Base-by-base conservation (phyloP, 1,140 invertebrate species). In the Thalassaphorura encarpata region DNA sequence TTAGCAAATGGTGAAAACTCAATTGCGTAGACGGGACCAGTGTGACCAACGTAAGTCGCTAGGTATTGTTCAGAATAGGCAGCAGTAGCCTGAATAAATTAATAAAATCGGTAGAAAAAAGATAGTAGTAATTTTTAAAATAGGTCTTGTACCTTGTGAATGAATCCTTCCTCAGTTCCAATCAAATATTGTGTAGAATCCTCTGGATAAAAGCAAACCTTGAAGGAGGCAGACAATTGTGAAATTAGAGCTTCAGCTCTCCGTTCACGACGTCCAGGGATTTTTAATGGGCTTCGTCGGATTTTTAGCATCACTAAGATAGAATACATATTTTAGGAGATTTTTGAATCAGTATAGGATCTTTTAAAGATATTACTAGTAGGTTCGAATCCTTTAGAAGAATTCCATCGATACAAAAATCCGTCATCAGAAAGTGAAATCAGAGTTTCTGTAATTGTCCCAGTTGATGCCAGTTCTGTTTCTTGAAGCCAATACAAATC, bases 1-100 rank as follows among this genome's bases (percentile, higher is more conserved):
- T 70, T 67, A 63, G 77, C 73, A 62, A 69, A 77, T 4, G 68
- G 64, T 58, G 77, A 78, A 75, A 77, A 79, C 15, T 67, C 64
- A 1, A 78, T 70, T 50, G 67, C 70, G 62, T 76, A 75, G 16
- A 79, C 71, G 16, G 75, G 70, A 66, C 75, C 76, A 40, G 73
- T 69, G 58, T 79, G 78, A 15, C 60, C 61, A 1, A 62, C 40
- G 31, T 60, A 65, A 0, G 57, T 62, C 1, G 29, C 41, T 5
- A 63, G 18, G 27, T 57, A 62, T 51, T 62, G 58, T 16, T 63
- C 61, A 15, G 27, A 56, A 24, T 61, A 62, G 0, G 61, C 54
- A 2, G 58, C 58, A 2, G 57, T 54, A 45, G 61, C 63, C 61
- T 63, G 29, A 26, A 53, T 29, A 31, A 28, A 45, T 48, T 31